Evolutionary conservation across 1,140 invertebrate species (phyloP).

Genomic region (Drosophila ohnishii): DNA sequence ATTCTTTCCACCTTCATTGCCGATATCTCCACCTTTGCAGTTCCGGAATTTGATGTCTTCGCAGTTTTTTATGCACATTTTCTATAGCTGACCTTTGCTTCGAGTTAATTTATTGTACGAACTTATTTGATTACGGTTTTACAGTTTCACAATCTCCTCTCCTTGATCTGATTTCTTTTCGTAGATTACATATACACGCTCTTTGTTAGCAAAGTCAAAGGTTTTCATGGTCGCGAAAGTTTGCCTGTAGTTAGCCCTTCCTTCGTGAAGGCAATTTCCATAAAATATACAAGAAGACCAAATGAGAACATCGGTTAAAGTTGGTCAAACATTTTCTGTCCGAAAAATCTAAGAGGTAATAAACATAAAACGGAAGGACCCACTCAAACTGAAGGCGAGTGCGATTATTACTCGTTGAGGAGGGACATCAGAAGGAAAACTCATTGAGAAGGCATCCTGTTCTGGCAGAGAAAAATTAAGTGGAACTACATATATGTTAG

Average conservation of each 20-base stretch:
- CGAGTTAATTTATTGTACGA: conserved; percentile 39
- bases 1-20: conserved; percentile 39
- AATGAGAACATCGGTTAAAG: conserved; percentile 42
- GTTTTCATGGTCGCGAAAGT: conserved; percentile 53
- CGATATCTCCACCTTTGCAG: conserved; percentile 31
- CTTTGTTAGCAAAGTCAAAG: conserved; percentile 64
- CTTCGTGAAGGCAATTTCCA: conserved; percentile 50
- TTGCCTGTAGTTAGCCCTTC: conserved; percentile 18
- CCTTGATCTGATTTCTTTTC: conserved; percentile 28
- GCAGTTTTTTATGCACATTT: conserved; percentile 76
- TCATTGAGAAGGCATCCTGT: not conserved
- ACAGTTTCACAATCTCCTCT: conserved; percentile 52
- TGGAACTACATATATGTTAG: not conserved
- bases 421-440: conserved; percentile 4
- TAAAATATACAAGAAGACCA: conserved; percentile 37
- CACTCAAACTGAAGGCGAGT: conserved; percentile 20
- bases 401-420: conserved; percentile 17
- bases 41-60: conserved; percentile 54
- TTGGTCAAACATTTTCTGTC: conserved; percentile 26
- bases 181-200: conserved; percentile 30
- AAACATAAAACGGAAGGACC: conserved; percentile 47
- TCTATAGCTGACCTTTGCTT: conserved; percentile 53
- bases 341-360: conserved; percentile 37
- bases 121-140: conserved; percentile 75
- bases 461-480: not conserved